Conservation (phyloP, 30 jellyfish, hydroid and myxozoan species). For the Turritopsis dohrnii region DNA sequence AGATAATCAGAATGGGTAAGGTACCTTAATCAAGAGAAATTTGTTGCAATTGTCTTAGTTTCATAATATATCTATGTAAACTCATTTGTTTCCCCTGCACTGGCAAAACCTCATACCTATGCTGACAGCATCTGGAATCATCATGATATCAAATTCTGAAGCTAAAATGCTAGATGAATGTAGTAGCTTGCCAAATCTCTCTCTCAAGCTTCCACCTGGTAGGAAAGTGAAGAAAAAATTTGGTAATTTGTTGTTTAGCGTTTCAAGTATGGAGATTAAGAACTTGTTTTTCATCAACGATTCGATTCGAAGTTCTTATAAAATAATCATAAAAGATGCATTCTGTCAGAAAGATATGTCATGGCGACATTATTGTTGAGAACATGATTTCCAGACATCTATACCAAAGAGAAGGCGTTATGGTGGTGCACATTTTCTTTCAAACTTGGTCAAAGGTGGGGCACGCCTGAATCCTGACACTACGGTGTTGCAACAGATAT, state of each 20-base stretch:
- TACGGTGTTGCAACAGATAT: not conserved
- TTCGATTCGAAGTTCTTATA: conserved; percentile 1
- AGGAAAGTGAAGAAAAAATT: conserved; percentile 38
- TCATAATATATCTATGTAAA: not conserved
- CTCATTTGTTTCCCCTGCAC: not conserved
- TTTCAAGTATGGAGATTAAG: conserved; percentile 25
- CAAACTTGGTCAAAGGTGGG: not conserved
- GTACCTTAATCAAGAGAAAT: too few relatives aligned
- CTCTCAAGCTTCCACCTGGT: conserved; percentile 66
- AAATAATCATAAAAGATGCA: not conserved
- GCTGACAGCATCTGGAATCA: conserved; percentile 29
- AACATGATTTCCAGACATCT: not conserved
- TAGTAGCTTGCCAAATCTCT: conserved; percentile 39
- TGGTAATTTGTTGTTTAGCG: conserved; percentile 36
- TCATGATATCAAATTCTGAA: conserved; percentile 50
- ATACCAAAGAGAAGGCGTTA: not conserved
- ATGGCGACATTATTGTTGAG: not conserved
- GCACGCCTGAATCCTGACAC: not conserved
- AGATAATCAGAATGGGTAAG: too few relatives aligned
- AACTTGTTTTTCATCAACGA: conserved; percentile 3
- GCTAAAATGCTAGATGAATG: conserved; percentile 50
- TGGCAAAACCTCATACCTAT: not conserved
- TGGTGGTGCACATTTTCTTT: not conserved
- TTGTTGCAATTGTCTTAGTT: not conserved
- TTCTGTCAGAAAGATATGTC: not conserved